Percentiles rank a stretch among this genome's conserved stretches.
These are phyloP conservation scores for Alligator sinensis DNA, from an alignment of 2,113 vertebrate species.

Conservation along the genomic window DNA sequence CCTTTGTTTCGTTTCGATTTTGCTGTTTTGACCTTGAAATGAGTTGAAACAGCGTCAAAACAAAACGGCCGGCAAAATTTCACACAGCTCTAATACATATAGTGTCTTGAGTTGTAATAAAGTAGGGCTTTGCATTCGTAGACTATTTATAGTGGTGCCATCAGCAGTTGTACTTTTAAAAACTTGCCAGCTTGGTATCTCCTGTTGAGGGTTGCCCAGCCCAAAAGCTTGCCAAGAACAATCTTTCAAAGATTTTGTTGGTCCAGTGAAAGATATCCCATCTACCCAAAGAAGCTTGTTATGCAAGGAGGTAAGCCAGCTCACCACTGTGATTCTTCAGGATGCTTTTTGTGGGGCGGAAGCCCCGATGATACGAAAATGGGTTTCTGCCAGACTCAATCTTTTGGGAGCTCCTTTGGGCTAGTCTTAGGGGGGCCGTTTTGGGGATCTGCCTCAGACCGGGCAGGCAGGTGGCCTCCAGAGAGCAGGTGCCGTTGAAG, in stretches of 20 bases:
- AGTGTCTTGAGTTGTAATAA: neutral
- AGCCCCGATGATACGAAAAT: neutral
- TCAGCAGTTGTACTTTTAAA: neutral
- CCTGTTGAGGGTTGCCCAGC: too few relatives aligned
- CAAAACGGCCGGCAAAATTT: too few relatives aligned
- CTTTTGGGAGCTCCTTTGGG: too few relatives aligned
- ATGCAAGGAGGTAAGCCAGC: neutral
- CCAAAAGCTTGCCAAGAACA: too few relatives aligned
- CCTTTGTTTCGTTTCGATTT: too few relatives aligned
- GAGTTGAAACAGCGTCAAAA: too few relatives aligned
- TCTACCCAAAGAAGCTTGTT: neutral
- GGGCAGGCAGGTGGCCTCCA: neutral
- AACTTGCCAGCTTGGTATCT: neutral
- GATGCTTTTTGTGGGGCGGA: neutral
- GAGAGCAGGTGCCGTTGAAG: neutral
- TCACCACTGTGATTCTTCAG: neutral
- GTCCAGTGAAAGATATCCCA: too few relatives aligned
- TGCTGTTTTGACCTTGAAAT: too few relatives aligned
- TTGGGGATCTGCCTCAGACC: neutral
- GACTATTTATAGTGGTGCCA: neutral
- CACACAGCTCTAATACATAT: too few relatives aligned
- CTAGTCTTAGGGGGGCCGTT: too few relatives aligned
- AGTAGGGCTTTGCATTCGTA: neutral
- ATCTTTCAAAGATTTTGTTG: too few relatives aligned
- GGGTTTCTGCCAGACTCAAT: neutral